Evolutionary conservation across 2,888 invertebrate genomes (phyloP), one percentile per base, ranked within the genome.

Genomic region (Eilema depressum): DNA sequence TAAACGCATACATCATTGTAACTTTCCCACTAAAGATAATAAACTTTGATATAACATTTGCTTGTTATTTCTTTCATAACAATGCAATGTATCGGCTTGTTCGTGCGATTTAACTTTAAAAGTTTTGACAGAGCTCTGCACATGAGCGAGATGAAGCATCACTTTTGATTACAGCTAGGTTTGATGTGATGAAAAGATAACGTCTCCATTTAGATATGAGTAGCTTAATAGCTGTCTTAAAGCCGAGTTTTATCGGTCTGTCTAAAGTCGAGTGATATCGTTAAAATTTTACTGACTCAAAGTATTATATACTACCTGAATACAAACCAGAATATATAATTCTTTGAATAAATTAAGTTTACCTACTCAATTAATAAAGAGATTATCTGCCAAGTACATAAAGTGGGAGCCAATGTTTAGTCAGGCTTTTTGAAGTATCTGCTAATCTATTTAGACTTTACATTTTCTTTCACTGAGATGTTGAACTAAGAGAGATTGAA

Each of bases 351-450:
- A 64, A 64, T 47, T 7, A 14, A 28, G 64, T 53, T n/a, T 12
- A n/a, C n/a, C n/a, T n/a, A n/a, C 28, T 53, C n/a, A 53, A 53
- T 64, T 47, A 23, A 53, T 30, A 53, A 47, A 4, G 12, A 11
- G 28, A 28, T 64, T 63, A 57, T 63, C 28, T 63, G 26, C 63
- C 17, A 59, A 68, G 41, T 63, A 63, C 33, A 62, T 33, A 56
- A 68, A 68, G 56, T 63, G 10, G 23, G 25, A 30, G 17, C 26
- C 23, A 20, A 23, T 47, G 59, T 69, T 63, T 59, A 47, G 3
- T 47, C 20, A 56, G 57, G 30, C 33, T 53, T 26, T 69, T 69
- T 61, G 25, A 64, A 65, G 57, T 30, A 25, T 59, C 59, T 26
- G 17, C 59, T 59, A 59, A 59, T 59, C 26, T 30, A 47, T 14